Conservation (phyloP, 1,140 invertebrate genomes). For the Scaptomyza pallida region DNA sequence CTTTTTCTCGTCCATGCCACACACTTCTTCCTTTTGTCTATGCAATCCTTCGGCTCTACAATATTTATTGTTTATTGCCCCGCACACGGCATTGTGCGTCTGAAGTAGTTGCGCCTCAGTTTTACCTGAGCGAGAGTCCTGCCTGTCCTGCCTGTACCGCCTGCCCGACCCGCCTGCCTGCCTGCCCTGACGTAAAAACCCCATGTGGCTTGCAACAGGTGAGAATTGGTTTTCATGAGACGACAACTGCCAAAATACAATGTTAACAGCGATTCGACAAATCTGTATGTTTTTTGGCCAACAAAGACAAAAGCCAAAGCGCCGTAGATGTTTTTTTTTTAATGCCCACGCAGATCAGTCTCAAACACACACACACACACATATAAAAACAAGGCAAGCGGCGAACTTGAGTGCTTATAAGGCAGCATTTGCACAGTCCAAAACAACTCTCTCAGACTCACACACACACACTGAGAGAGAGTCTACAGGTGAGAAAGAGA, state of each 20-base stretch:
- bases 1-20: conserved; percentile 70
- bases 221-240: conserved; percentile 14
- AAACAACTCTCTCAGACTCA: conserved; percentile 32
- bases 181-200: conserved; percentile 40
- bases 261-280: conserved; percentile 68
- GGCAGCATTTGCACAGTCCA: conserved; percentile 61
- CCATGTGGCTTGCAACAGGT: conserved; percentile 42
- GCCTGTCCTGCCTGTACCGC: too few species aligned
- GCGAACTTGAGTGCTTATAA: conserved; percentile 75
- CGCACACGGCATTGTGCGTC: conserved; percentile 31
- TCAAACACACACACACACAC: conserved; percentile 15
- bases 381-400: conserved; percentile 48
- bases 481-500: conserved; percentile 28
- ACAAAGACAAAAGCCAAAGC: conserved; percentile 72
- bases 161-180: conserved; percentile 22
- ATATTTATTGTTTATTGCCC: conserved; percentile 44
- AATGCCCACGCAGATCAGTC: conserved; percentile 68
- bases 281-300: conserved; percentile 55
- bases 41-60: conserved; percentile 11
- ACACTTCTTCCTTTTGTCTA: conserved; percentile 17
- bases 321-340: conserved; percentile 54
- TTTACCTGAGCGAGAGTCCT: conserved; percentile 57
- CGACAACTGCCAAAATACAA: conserved; percentile 40
- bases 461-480: conserved; percentile 15
- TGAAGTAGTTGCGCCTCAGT: conserved; percentile 39